Evolutionary conservation across 2,113 vertebrate species (phyloP).

Genomic region (Nycticorax nycticorax): DNA sequence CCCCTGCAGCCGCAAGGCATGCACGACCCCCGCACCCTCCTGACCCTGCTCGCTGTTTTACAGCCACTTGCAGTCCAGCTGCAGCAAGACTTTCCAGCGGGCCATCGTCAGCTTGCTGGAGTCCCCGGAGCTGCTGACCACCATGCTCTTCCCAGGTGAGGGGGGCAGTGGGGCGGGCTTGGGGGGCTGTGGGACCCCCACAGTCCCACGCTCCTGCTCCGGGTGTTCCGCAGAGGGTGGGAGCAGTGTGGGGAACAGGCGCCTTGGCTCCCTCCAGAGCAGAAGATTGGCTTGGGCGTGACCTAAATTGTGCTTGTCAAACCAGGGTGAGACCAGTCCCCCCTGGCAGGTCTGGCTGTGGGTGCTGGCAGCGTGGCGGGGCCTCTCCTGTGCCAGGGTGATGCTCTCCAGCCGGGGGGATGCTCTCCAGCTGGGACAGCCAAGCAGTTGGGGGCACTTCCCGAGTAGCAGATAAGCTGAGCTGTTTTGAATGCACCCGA

Average conservation of each 20-base stretch:
- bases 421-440: neutral
- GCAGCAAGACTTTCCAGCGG: conserved; percentile 89
- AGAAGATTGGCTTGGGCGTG: neutral
- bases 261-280: neutral
- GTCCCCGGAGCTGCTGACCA: conserved; percentile 88
- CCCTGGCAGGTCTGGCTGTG: neutral
- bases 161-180: rapidly evolving
- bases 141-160: conserved; percentile 92
- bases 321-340: rapidly evolving
- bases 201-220: rapidly evolving
- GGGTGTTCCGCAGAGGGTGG: neutral
- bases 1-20: rapidly evolving
- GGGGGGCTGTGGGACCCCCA: too few species aligned
- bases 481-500: neutral
- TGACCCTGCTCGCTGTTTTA: neutral
- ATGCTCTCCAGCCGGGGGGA: neutral
- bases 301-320: neutral
- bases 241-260: neutral
- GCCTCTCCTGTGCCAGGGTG: neutral
- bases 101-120: conserved; percentile 86
- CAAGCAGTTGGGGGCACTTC: neutral
- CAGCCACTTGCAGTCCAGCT: conserved; percentile 89
- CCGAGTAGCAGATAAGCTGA: rapidly evolving
- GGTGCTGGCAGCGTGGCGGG: neutral
- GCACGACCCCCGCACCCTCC: neutral